Conservation (phyloP, 64 coral and sea anemone species). For the Pocillopora damicornis region DNA sequence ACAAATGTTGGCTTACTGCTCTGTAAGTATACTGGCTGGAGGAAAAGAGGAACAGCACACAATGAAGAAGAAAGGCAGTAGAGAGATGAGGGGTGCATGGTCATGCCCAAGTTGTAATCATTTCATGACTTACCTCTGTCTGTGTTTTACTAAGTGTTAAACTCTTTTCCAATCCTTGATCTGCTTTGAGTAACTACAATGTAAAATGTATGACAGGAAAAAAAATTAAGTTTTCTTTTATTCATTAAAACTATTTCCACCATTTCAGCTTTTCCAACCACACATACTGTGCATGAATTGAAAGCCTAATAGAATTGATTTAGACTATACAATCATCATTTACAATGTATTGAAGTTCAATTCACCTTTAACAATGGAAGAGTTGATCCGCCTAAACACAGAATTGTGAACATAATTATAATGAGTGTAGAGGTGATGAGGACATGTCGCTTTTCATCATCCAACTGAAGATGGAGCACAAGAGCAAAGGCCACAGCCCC, state of each 20-base stretch:
- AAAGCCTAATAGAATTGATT: too few relatives aligned
- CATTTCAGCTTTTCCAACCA: too few relatives aligned
- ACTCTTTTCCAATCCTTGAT: conserved; percentile 67
- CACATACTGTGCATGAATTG: too few relatives aligned
- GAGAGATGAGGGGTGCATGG: neutral
- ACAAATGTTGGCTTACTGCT: neutral
- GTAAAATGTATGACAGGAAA: neutral
- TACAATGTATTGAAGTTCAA: neutral
- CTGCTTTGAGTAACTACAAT: conserved; percentile 77
- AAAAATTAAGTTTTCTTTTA: neutral
- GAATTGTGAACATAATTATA: conserved; percentile 94
- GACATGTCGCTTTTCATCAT: conserved; percentile 86
- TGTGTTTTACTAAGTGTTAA: conserved; percentile 93
- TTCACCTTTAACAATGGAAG: conserved; percentile 91
- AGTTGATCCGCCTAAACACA: conserved; percentile 85
- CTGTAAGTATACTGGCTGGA: neutral
- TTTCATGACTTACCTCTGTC: conserved; percentile 72
- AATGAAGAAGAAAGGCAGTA: neutral
- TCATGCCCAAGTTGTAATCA: too few relatives aligned
- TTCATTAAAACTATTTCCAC: neutral
- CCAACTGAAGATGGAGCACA: conserved; percentile 87
- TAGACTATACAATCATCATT: too few relatives aligned
- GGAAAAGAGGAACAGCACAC: neutral
- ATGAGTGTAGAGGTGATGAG: conserved; percentile 95
- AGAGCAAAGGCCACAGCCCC: conserved; percentile 96